Evolutionary conservation across 2,888 invertebrate genomes (phyloP), one percentile per base, ranked within the genome.

Genomic region (Leucophenga montana): DNA sequence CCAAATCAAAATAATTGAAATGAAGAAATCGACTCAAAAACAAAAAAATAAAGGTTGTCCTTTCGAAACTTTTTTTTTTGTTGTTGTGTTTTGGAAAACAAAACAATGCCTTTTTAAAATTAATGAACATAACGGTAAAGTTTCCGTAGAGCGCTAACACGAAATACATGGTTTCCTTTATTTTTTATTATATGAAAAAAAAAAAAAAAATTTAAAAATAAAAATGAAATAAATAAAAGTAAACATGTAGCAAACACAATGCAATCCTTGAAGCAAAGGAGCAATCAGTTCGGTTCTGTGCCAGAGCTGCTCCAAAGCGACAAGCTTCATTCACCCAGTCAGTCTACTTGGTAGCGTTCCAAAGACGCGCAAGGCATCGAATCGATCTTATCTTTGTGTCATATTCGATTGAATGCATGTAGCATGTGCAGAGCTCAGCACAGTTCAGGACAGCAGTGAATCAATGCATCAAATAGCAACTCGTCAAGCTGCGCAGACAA

Each of bases 101-200:
- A 77, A 77, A 62, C 61, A 22, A 27, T 22, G 57, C 56, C 39
- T 67, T 59, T n/a, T 64, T 77, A 82, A 73, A 77, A 82, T 84
- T 83, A 83, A 83, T 83, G 85, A 83, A 84, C 83, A 84, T 84
- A 83, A 83, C 85, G 85, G 83, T 83, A 77, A 77, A 79, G 22
- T 33, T 59, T 59, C 59, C 18, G 27, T 11, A 44, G 13, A 16
- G 46, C 20, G 48, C 39, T 13, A 64, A 67, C 56, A 64, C n/a
- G n/a, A n/a, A n/a, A 53, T 67, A 69, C 59, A 68, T 5, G 39
- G 9, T 8, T 39, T 39, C 39, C 39, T 8, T 39, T 39, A 5
- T 39, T 39, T 39, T 11, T 39, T 39, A 39, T 39, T 39, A 39
- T 39, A 65, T 56, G 66, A 20, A 67, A 54, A 53, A 72, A 70